phyloP scores from a whole-genome alignment of 2,888 invertebrate genomes.

The Calameuta pallipes region DNA sequence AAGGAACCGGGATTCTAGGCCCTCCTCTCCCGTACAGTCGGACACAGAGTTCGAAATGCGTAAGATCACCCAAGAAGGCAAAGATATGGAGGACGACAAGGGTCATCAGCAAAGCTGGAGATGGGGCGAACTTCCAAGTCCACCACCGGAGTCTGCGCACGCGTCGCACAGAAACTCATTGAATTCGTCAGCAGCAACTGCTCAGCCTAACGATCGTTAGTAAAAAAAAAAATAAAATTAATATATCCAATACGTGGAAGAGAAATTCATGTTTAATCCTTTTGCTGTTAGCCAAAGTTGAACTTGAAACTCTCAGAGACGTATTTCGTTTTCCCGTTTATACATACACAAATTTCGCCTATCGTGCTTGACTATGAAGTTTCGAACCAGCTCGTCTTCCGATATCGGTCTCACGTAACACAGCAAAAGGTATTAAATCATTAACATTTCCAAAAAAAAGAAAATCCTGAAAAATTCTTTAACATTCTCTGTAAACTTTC shows the following conservation, averaged over 20 bases:
- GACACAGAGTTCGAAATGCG: constrained; percentile 91
- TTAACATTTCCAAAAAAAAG: background rate
- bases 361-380: background rate
- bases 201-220: constrained; percentile 41
- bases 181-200: constrained; percentile 41
- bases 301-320: background rate
- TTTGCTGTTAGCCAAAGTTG: background rate
- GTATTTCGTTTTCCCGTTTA: background rate
- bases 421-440: background rate
- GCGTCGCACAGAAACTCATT: constrained; percentile 48
- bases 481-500: background rate
- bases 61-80: constrained; percentile 67
- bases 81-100: constrained; percentile 61
- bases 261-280: background rate
- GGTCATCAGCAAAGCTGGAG: constrained; percentile 80
- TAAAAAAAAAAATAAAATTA: background rate
- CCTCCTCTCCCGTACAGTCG: constrained; percentile 89
- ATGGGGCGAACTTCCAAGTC: constrained; percentile 87
- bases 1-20: constrained; percentile 72
- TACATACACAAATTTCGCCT: background rate
- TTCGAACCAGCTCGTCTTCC: background rate
- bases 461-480: background rate
- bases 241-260: background rate
- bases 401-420: background rate
- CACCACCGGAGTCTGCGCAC: constrained; percentile 55